Conservation (phyloP, 1,140 invertebrate genomes). For the Rhopalosiphum maidis region DNA sequence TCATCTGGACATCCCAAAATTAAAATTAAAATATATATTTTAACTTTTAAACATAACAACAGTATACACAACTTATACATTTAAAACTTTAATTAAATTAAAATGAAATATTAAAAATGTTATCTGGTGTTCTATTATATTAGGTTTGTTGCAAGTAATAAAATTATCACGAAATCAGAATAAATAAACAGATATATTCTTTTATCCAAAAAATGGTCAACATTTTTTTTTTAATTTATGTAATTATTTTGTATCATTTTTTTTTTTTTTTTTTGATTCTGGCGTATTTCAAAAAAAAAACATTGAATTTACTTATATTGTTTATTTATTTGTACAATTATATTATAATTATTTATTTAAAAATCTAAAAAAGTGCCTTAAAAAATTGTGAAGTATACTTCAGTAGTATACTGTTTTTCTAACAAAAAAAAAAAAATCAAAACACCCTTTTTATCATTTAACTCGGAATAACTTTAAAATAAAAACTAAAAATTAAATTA, state of each 20-base stretch:
- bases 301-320: too few relatives aligned
- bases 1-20: constrained; percentile 13
- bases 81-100: neutral
- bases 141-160: neutral
- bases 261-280: neutral
- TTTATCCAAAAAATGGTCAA: neutral
- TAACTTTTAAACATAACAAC: neutral
- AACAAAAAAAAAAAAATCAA: too few relatives aligned
- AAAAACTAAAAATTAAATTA: neutral
- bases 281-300: too few relatives aligned
- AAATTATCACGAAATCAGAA: neutral
- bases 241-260: neutral
- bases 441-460: too few relatives aligned
- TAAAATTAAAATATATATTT: constrained; percentile 22
- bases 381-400: too few relatives aligned
- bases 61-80: neutral
- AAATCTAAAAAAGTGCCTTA: too few relatives aligned
- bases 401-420: too few relatives aligned
- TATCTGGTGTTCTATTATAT: neutral
- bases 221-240: too few relatives aligned
- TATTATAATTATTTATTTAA: too few relatives aligned
- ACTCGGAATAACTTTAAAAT: too few relatives aligned
- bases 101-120: constrained; percentile 16
- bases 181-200: neutral
- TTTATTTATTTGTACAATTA: too few relatives aligned